phyloP scores from a whole-genome alignment of 2,113 vertebrate species.

The Microtus richardsoni region DNA sequence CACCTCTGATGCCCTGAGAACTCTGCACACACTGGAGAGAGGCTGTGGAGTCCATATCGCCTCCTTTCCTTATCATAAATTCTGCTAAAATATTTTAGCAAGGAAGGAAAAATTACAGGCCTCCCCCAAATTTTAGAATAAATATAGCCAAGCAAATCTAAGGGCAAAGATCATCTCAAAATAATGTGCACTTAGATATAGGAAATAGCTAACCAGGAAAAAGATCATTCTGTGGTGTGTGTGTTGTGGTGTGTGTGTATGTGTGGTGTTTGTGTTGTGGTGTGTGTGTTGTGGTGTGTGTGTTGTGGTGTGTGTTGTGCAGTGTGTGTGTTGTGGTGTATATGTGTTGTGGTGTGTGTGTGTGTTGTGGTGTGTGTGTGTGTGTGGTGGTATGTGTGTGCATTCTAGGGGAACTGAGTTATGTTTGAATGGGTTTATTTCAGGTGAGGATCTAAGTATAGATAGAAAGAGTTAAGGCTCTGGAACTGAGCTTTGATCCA shows the following conservation, averaged over 20 bases:
- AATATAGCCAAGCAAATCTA: neutral
- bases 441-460: neutral
- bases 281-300: neutral
- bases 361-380: neutral
- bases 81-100: constrained; percentile 37
- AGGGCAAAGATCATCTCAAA: constrained; percentile 34
- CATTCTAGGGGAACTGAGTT: constrained; percentile 2
- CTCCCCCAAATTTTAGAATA: neutral
- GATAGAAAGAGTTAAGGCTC: neutral
- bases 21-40: neutral
- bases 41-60: neutral
- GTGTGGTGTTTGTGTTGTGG: neutral
- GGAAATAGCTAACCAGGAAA: constrained; percentile 11
- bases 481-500: neutral
- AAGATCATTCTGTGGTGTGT: neutral
- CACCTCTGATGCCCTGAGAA: neutral
- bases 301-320: too few relatives aligned
- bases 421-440: neutral
- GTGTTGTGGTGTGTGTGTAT: neutral
- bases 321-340: neutral
- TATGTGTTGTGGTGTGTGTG: neutral
- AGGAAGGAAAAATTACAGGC: neutral
- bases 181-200: neutral
- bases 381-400: neutral
- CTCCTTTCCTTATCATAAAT: constrained; percentile 4